phyloP scores from a whole-genome alignment of 2,797 vertebrate species.

The Anniella stebbinsi region DNA sequence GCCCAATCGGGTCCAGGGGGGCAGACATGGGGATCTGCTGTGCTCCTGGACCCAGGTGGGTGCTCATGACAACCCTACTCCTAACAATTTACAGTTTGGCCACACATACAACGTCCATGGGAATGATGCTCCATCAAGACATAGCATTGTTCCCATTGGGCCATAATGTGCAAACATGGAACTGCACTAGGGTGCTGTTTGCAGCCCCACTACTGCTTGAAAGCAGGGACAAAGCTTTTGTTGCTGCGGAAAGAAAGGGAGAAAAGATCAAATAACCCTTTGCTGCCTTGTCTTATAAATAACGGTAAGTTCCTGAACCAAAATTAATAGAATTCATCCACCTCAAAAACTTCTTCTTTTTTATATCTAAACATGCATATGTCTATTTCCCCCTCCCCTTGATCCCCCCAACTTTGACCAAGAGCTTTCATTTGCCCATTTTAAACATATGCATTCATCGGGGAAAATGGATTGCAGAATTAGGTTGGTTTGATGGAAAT shows the following conservation, averaged over 20 bases:
- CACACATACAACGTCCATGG: not conserved
- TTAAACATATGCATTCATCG: not conserved
- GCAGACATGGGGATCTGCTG: too few relatives aligned
- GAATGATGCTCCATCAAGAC: not conserved
- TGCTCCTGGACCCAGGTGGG: too few relatives aligned
- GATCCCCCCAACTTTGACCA: not conserved
- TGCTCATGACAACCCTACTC: not conserved
- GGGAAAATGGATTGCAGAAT: not conserved
- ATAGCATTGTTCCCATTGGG: not conserved
- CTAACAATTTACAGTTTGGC: not conserved
- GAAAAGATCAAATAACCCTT: not conserved
- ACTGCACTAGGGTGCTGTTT: not conserved
- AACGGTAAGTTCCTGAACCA: not conserved
- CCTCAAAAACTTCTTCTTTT: not conserved
- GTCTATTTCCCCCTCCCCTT: not conserved
- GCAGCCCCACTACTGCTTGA: not conserved
- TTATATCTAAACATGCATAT: too few relatives aligned
- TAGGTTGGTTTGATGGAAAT: not conserved
- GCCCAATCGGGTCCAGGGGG: too few relatives aligned
- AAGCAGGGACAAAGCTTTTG: not conserved
- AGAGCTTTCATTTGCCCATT: not conserved
- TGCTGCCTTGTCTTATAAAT: not conserved
- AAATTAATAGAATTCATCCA: not conserved
- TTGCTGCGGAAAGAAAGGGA: not conserved
- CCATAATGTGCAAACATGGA: not conserved